These are phyloP conservation scores for Mesoclemmys tuberculata DNA, from an alignment of 2,113 vertebrate genomes.

Conservation along the genomic window DNA sequence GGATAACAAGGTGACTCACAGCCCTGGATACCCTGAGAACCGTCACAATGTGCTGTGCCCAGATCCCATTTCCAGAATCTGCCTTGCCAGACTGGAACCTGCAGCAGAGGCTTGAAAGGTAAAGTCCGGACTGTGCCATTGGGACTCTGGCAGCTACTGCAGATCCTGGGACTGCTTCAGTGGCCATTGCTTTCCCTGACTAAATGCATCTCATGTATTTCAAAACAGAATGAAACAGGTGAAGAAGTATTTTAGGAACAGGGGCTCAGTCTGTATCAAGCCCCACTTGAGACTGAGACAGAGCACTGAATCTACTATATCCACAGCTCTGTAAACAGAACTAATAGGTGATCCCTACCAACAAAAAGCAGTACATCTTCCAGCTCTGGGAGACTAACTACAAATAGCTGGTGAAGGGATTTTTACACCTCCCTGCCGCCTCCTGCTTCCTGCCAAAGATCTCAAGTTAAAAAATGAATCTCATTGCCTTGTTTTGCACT, in stretches of 20 bases:
- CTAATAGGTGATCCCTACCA: background rate
- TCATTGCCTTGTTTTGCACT: background rate
- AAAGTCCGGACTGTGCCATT: background rate
- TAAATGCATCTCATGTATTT: background rate
- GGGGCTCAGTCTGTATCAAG: background rate
- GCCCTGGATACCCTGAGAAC: background rate
- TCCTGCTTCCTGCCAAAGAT: background rate
- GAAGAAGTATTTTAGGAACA: background rate
- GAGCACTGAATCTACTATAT: background rate
- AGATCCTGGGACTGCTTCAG: background rate
- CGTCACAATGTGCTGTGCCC: background rate
- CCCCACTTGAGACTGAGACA: background rate
- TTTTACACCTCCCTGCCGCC: background rate
- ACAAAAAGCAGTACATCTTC: background rate
- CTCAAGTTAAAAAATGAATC: constrained; percentile 2
- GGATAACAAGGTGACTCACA: background rate
- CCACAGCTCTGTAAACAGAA: background rate
- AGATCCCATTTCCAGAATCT: background rate
- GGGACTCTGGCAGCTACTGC: background rate
- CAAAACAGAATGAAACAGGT: background rate
- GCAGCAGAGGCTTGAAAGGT: background rate
- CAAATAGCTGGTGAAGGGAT: background rate
- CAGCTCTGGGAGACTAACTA: background rate
- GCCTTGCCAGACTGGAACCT: background rate
- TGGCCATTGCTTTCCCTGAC: background rate